Conservation (phyloP, 92 coral and sea anemone species). For the Parazoanthus darwini region DNA sequence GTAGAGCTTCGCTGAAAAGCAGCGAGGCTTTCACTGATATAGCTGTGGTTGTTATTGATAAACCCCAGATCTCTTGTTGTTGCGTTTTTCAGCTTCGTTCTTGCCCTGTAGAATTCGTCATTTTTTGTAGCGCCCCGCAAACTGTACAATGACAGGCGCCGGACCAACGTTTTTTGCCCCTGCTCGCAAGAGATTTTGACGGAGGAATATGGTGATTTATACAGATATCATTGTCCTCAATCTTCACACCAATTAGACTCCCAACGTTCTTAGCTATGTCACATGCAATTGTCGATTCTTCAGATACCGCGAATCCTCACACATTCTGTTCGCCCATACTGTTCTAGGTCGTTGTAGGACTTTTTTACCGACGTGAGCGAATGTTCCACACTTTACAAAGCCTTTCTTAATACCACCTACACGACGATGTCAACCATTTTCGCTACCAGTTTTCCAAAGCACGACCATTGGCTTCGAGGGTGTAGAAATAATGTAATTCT, state of each 20-base stretch:
- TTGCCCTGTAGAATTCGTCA: slow-evolving; percentile 45
- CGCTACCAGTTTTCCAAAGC: too few relatives aligned
- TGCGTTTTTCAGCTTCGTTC: slow-evolving; percentile 41
- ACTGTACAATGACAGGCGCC: slow-evolving; percentile 46
- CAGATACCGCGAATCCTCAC: slow-evolving; percentile 36
- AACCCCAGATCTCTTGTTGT: slow-evolving; percentile 41
- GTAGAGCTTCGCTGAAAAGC: slow-evolving; percentile 51
- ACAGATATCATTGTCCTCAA: slow-evolving; percentile 40
- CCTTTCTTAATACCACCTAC: not conserved
- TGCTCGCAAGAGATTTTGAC: not conserved
- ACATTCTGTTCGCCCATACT: slow-evolving; percentile 20
- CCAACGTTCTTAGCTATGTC: slow-evolving; percentile 38
- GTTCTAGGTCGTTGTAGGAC: not conserved
- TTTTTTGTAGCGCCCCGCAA: slow-evolving; percentile 43
- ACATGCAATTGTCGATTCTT: slow-evolving; percentile 23
- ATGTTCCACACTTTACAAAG: not conserved
- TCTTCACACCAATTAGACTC: slow-evolving; percentile 28
- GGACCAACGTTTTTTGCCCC: slow-evolving; percentile 7
- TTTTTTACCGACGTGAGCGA: not conserved
- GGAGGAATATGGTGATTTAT: slow-evolving; percentile 34
- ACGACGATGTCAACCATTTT: too few relatives aligned
- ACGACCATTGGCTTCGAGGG: too few relatives aligned
- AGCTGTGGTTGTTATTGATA: slow-evolving; percentile 29
- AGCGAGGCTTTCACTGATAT: slow-evolving; percentile 49
- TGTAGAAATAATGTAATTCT: too few relatives aligned